Evolutionary conservation across 2,113 vertebrate species (phyloP).

Genomic region (Nesogale talazaci): DNA sequence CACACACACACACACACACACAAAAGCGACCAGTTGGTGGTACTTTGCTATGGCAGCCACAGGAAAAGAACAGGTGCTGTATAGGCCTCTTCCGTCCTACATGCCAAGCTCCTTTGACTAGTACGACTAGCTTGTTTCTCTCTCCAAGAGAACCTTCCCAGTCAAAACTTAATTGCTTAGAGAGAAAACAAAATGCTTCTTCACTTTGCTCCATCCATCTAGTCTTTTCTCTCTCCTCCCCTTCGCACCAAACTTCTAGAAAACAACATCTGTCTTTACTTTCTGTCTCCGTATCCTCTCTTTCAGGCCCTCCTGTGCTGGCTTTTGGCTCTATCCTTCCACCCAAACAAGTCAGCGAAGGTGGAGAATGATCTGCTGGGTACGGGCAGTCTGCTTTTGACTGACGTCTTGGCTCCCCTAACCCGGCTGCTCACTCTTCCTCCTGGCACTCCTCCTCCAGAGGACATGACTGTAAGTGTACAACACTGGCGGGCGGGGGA

Average conservation of each 20-base stretch:
- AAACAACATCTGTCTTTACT: conserved; percentile 24
- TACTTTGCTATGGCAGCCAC: background rate
- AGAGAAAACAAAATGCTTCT: background rate
- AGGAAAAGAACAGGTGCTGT: background rate
- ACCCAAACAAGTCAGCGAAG: background rate
- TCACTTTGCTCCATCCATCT: background rate
- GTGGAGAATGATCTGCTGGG: fast-evolving
- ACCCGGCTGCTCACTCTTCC: background rate
- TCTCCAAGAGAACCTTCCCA: background rate
- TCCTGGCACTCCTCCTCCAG: background rate
- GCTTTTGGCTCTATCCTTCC: background rate
- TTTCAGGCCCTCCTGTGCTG: background rate
- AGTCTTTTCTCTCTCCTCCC: background rate
- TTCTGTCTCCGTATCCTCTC: background rate
- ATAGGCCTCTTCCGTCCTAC: fast-evolving
- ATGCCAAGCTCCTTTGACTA: background rate
- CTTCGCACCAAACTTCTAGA: background rate
- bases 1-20: too few relatives aligned
- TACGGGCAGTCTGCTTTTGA: background rate
- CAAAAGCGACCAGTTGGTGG: too few relatives aligned
- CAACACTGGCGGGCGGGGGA: background rate
- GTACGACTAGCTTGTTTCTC: background rate
- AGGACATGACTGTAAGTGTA: fast-evolving
- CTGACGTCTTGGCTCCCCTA: background rate
- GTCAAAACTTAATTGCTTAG: background rate